phyloP scores from a whole-genome alignment of 1,140 invertebrate species.

The Diabrotica undecimpunctata region DNA sequence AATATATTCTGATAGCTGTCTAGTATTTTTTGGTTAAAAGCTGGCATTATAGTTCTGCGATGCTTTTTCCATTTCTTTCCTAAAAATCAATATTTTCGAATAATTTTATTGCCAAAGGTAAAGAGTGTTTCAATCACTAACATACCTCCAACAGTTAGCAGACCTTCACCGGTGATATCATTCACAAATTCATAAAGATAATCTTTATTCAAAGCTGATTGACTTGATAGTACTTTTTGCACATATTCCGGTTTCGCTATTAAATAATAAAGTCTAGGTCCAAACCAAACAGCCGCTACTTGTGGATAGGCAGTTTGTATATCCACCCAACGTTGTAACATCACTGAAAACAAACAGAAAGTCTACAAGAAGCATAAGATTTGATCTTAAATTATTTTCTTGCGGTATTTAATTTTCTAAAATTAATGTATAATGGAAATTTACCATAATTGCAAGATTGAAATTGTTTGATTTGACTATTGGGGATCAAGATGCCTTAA shows the following conservation, averaged over 20 bases:
- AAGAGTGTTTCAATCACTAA: too few relatives aligned
- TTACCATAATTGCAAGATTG: too few relatives aligned
- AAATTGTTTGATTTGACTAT: too few relatives aligned
- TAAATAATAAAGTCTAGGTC: neutral
- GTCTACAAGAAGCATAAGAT: too few relatives aligned
- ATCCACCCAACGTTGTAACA: neutral
- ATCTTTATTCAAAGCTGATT: conserved; percentile 8
- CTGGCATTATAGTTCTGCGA: conserved; percentile 68
- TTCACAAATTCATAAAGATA: neutral
- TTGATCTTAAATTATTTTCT: too few relatives aligned
- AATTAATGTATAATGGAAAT: too few relatives aligned
- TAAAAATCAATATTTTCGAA: too few relatives aligned
- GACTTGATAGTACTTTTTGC: conserved; percentile 9
- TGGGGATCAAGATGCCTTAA: too few relatives aligned
- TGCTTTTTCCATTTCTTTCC: conserved; percentile 66
- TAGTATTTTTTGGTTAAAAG: conserved; percentile 74
- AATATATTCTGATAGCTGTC: conserved; percentile 71
- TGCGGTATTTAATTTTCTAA: too few relatives aligned
- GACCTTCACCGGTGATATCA: neutral
- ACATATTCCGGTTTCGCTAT: conserved; percentile 11
- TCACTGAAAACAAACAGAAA: conserved; percentile 13
- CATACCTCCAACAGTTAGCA: conserved; percentile 10
- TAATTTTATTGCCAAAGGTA: too few relatives aligned
- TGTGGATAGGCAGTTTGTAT: neutral
- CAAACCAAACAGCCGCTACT: neutral